These are phyloP conservation scores for Synanceia verrucosa DNA, from an alignment of 2,797 vertebrate species.

Conservation along the genomic window DNA sequence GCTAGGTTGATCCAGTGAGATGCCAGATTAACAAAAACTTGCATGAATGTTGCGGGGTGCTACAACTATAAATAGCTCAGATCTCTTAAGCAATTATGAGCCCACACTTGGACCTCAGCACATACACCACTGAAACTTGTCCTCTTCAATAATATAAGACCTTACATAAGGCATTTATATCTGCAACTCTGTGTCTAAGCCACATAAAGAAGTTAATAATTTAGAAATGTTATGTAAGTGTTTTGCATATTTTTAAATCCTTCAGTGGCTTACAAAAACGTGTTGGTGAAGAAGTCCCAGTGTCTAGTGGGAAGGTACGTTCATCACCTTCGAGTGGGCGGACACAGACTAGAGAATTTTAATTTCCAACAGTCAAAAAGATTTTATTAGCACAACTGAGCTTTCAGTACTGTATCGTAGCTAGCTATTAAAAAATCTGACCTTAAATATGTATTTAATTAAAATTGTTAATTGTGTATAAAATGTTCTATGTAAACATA, in stretches of 20 bases:
- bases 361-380: slow-evolving; percentile 15
- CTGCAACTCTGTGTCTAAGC: slow-evolving; percentile 78
- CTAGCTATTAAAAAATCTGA: background rate
- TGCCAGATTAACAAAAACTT: slow-evolving; percentile 44
- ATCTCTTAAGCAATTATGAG: slow-evolving; percentile 83
- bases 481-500: background rate
- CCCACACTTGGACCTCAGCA: slow-evolving; percentile 76
- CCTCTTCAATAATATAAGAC: slow-evolving; percentile 83
- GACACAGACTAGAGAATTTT: slow-evolving; percentile 5
- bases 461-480: background rate
- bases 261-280: slow-evolving; percentile 63
- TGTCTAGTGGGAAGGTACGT: slow-evolving; percentile 32
- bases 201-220: slow-evolving; percentile 85
- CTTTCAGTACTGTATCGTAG: background rate
- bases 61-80: slow-evolving; percentile 77
- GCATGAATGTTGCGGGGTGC: slow-evolving; percentile 74
- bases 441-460: background rate
- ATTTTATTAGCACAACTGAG: background rate
- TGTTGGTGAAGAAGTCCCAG: slow-evolving; percentile 34
- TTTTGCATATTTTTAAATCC: slow-evolving; percentile 82
- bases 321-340: slow-evolving; percentile 32
- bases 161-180: slow-evolving; percentile 84
- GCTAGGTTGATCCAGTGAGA: slow-evolving; percentile 32
- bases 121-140: slow-evolving; percentile 78
- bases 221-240: slow-evolving; percentile 81